Evolutionary conservation across 2,113 vertebrate genomes (phyloP), one percentile per base, ranked within the genome.

Genomic region (Recurvirostra avosetta): DNA sequence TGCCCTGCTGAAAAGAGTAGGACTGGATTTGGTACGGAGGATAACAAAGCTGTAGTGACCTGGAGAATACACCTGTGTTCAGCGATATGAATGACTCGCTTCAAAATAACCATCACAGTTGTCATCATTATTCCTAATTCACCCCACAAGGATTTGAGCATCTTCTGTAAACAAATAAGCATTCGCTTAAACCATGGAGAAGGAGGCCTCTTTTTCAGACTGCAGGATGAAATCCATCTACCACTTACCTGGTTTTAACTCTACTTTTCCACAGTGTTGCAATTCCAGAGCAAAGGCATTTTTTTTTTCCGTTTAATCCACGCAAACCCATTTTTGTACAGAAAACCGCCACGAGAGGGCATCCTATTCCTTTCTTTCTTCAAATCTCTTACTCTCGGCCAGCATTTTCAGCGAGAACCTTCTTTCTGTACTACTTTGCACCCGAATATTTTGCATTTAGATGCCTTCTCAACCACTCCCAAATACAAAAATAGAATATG

Each of bases 371-470:
- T 32, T 34, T 32, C 34, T 32, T 25, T 27, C 34, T 22, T 58
- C n/a, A 41, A 32, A 40, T 34, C 29, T 11, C 32, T 45, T 17
- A 0, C 40, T 30, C 25, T 15, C 12, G 2, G 6, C 5, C 26
- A n/a, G 20, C 23, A 3, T 59, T 79, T 52, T 32, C 61, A 30
- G 15, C 47, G 18, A 68, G 20, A 52, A 20, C 12, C 27, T 12
- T 43, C 56, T 43, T 40, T 43, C 78, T 43, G 25, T 50, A 19
- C 2, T 55, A 26, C 36, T 6, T 49, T 2, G 47, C 66, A 3
- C 19, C 8, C 1, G 2, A 34, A 5, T 23, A 56, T 26, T 14
- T 6, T 21, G 43, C 27, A 3, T 11, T 8, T 1, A 8, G 11
- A 20, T 18, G 15, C 71, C 8, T 34, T 27, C n/a, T 53, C 26